These are phyloP conservation scores for Arenaria interpres DNA, from an alignment of 2,113 vertebrate genomes.

Conservation along the genomic window DNA sequence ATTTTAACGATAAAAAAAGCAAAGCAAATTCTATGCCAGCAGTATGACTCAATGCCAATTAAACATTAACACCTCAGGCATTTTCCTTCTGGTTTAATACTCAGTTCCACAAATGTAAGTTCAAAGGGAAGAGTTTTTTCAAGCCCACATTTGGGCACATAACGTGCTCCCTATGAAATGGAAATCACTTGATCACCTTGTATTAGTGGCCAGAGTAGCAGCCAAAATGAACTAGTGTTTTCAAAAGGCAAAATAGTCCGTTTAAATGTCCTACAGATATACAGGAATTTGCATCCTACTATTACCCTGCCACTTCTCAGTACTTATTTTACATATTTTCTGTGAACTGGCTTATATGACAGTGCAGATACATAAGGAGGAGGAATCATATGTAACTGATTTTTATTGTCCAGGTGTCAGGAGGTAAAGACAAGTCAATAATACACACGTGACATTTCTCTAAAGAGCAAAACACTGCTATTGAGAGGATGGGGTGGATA, in stretches of 20 bases:
- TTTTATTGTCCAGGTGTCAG: not conserved
- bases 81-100: conserved; percentile 29
- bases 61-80: conserved; percentile 40
- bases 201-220: not conserved
- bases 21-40: not conserved
- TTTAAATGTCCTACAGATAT: not conserved
- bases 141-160: not conserved
- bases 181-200: not conserved
- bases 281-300: not conserved
- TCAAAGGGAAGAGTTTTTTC: conserved; percentile 33
- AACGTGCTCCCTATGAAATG: not conserved
- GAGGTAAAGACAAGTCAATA: not conserved
- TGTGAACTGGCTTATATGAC: not conserved
- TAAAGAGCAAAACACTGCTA: not conserved
- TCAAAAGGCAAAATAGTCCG: not conserved
- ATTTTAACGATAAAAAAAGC: not conserved
- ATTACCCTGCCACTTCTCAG: not conserved
- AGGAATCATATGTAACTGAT: not conserved
- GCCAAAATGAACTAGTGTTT: not conserved
- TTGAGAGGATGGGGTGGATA: not conserved
- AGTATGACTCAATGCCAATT: conserved; percentile 38
- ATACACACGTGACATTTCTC: not conserved
- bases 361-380: not conserved
- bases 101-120: not conserved
- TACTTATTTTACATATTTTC: not conserved